Evolutionary conservation across 2,888 invertebrate species (phyloP).

Genomic region (Gymnosoma rotundatum): DNA sequence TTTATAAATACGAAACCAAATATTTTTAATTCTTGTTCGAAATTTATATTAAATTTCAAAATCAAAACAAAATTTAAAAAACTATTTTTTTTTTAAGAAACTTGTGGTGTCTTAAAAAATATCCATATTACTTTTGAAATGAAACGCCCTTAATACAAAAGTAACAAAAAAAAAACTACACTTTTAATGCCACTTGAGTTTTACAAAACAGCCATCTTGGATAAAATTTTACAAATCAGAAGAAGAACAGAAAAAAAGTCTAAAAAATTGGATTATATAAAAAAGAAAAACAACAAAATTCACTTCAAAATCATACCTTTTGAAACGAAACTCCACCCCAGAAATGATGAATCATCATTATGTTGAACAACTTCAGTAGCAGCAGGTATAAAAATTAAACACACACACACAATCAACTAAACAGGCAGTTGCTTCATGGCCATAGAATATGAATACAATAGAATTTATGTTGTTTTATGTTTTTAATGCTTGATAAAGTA

Average conservation of each 20-base stretch:
- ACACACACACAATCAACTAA: constrained; percentile 27
- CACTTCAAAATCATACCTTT: constrained; percentile 15
- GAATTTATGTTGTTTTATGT: constrained; percentile 46
- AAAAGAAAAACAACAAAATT: background rate
- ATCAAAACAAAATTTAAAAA: no score
- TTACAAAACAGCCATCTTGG: constrained; percentile 65
- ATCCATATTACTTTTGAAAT: background rate
- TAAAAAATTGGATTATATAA: constrained; percentile 14
- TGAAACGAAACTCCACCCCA: constrained; percentile 70
- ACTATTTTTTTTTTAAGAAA: background rate
- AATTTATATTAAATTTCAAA: no score
- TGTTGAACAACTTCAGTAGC: constrained; percentile 42
- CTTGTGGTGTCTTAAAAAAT: background rate
- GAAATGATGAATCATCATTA: constrained; percentile 72
- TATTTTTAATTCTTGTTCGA: no score
- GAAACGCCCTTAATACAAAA: constrained; percentile 42
- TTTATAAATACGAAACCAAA: no score
- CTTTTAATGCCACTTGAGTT: constrained; percentile 37
- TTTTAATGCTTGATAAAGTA: constrained; percentile 43
- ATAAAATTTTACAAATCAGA: constrained; percentile 61
- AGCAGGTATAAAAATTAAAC: constrained; percentile 43
- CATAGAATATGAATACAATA: constrained; percentile 50
- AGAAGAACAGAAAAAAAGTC: constrained; percentile 25
- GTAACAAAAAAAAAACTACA: constrained; percentile 1
- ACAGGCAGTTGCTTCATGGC: constrained; percentile 9